phyloP scores from a whole-genome alignment of 30 jellyfish, hydroid and myxozoan species.

The Sanderia malayensis region DNA sequence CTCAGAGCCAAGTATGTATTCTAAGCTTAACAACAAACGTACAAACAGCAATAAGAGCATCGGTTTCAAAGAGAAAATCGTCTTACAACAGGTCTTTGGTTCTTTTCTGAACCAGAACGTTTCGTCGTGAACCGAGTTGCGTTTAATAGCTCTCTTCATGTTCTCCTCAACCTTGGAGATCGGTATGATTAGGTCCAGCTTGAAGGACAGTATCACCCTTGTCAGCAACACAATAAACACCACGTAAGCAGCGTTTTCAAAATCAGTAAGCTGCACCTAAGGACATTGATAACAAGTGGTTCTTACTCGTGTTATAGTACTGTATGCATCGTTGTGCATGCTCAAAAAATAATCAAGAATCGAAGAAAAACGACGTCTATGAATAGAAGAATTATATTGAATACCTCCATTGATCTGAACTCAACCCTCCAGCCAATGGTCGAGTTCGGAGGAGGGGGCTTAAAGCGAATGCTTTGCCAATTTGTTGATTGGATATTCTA shows the following conservation, averaged over 20 bases:
- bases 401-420: conserved; percentile 95
- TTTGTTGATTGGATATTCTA: conserved; percentile 96
- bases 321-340: no score
- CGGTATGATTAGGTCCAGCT: conserved; percentile 84
- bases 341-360: no score
- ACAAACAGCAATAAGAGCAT: no score
- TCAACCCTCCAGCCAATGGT: conserved; percentile 99
- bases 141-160: conserved; percentile 88
- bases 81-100: conserved; percentile 42
- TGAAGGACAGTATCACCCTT: conserved; percentile 81
- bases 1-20: no score
- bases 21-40: no score
- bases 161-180: conserved; percentile 98
- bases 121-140: conserved; percentile 86
- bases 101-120: conserved; percentile 83
- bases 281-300: no score
- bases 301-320: no score
- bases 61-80: no score
- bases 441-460: conserved; percentile 98
- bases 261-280: conserved; percentile 98
- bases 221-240: conserved; percentile 94
- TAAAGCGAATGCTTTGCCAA: conserved; percentile 97
- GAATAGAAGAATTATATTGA: no score
- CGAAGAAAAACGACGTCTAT: no score
- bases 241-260: conserved; percentile 98